phyloP scores from a whole-genome alignment of 2,888 invertebrate genomes.

The Actias luna region DNA sequence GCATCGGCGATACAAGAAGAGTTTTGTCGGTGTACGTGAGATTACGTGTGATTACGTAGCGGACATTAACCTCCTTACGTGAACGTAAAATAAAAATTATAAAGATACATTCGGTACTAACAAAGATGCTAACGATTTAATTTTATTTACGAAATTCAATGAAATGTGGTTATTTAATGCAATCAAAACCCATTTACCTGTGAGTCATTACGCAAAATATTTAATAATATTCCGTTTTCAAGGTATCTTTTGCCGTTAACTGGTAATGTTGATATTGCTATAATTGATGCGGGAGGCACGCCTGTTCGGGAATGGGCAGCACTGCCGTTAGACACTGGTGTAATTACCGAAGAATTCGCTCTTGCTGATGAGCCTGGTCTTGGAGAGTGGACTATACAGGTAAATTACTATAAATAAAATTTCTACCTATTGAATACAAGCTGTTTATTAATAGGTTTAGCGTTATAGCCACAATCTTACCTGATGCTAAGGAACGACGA shows the following conservation, averaged over 20 bases:
- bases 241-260: constrained; percentile 70
- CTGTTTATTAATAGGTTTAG: too few species aligned
- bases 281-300: constrained; percentile 82
- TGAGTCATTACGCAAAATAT: not conserved
- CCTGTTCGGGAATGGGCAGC: constrained; percentile 91
- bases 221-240: constrained; percentile 19
- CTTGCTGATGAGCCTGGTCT: constrained; percentile 91
- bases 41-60: constrained; percentile 65
- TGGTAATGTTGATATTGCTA: constrained; percentile 61
- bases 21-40: constrained; percentile 56
- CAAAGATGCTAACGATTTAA: not conserved
- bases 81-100: not conserved
- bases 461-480: too few species aligned
- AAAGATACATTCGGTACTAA: not conserved
- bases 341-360: constrained; percentile 88
- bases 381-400: constrained; percentile 93
- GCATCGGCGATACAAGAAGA: constrained; percentile 51
- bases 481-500: too few species aligned
- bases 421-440: too few species aligned
- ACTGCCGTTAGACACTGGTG: constrained; percentile 85
- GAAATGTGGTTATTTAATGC: not conserved
- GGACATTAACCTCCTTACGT: constrained; percentile 55
- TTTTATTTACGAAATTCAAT: not conserved
- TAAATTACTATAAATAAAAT: constrained; percentile 23
- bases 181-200: not conserved